Percentiles rank a stretch among this genome's conserved stretches.
Conservation (phyloP, 1,140 invertebrate genomes). For the Protaetia brevitarsis region DNA sequence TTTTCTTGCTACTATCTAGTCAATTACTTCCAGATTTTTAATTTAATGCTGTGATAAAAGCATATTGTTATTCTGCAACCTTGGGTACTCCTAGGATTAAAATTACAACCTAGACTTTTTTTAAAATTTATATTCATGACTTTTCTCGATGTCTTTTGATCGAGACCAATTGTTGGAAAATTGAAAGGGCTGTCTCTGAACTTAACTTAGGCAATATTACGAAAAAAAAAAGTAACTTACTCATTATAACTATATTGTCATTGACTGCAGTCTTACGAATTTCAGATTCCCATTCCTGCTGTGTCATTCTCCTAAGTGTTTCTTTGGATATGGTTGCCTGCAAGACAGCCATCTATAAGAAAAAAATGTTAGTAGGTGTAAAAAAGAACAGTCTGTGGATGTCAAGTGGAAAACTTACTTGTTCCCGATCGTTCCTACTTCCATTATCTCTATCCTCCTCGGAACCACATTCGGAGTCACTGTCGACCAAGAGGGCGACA, state of each 20-base stretch:
- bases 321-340: not conserved
- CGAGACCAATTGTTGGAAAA: too few relatives aligned
- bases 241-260: not conserved
- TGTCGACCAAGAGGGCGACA: slow-evolving; percentile 20
- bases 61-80: too few relatives aligned
- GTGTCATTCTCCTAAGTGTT: not conserved
- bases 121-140: too few relatives aligned
- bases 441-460: not conserved
- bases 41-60: too few relatives aligned
- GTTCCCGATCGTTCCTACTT: not conserved
- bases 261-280: not conserved
- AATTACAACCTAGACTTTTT: too few relatives aligned
- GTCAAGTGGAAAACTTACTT: too few relatives aligned
- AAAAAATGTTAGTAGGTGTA: not conserved
- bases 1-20: too few relatives aligned
- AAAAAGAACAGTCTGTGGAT: not conserved
- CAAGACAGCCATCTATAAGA: slow-evolving; percentile 3
- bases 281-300: not conserved
- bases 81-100: too few relatives aligned
- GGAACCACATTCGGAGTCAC: slow-evolving; percentile 24
- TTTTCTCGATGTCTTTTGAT: too few relatives aligned
- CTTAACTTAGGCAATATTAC: not conserved
- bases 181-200: too few relatives aligned
- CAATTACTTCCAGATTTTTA: too few relatives aligned
- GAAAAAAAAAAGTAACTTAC: not conserved